Evolutionary conservation across 1,140 invertebrate genomes (phyloP), one percentile per base, ranked within the genome.

Genomic region (Brachionus rubens): DNA sequence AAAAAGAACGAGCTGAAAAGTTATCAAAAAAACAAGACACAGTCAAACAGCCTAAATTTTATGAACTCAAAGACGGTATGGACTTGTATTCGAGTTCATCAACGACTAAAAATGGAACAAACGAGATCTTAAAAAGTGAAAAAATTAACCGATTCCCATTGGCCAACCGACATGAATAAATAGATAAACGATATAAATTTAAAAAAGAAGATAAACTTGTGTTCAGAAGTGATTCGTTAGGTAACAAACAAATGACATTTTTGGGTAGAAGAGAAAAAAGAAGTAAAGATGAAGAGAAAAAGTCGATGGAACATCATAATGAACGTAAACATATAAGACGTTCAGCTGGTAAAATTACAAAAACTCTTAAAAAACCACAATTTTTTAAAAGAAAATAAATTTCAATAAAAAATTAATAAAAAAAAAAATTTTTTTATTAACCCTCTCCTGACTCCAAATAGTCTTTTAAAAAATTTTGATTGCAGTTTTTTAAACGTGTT

Each of bases 261-360:
- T 10, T 72, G 46, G 30, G 50, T 3, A 14, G 36, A 48, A 72
- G 50, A 30, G 30, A 43, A 2, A 19, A 21, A 33, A 19, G 28
- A 41, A 41, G 26, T 54, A 46, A 77, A 59, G 59, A 75, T 24
- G 76, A 62, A 54, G 77, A 78, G 10, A 40, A 54, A 41, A 80
- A 82, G 76, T 82, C 83, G 43, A 88, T 88, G 78, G 87, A 87
- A 80, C 90, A 91, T 81, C 87, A 88, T 78, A 87, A 89, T 80
- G 91, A 92, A 79, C 86, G 91, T 14, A 90, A 88, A 79, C 87
- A 89, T 80, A 81, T 91, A 24, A 86, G 91, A 16, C 84, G 92
- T 81, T 89, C 90, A 76, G 90, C 90, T 80, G 76, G 70, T 40
- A 78, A 80, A 16, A 79, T 81, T 59, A 77, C 80, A 10, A 77